Percentiles rank a stretch among this genome's conserved stretches.
phyloP scores from a whole-genome alignment of 2,797 vertebrate species.

The Hydrolagus colliei region DNA sequence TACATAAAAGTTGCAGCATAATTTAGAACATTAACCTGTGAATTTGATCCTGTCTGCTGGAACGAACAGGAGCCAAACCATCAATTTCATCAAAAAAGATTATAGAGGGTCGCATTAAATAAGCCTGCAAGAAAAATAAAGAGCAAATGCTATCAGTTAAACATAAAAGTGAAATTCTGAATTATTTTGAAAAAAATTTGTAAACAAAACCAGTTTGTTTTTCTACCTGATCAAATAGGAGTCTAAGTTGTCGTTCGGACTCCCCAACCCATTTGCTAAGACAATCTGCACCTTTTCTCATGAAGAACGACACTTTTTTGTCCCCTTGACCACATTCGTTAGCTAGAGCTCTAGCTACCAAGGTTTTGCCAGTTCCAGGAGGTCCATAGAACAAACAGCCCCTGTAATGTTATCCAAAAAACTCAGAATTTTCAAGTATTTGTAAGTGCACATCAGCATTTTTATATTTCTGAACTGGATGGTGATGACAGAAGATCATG shows the following conservation, averaged over 20 bases:
- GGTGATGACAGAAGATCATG: too few relatives aligned
- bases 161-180: not conserved
- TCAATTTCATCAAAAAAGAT: slow-evolving; percentile 99
- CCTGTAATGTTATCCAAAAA: slow-evolving; percentile 49
- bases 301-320: slow-evolving; percentile 95
- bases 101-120: slow-evolving; percentile 97
- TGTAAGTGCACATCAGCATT: not conserved
- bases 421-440: not conserved
- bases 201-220: slow-evolving; percentile 2
- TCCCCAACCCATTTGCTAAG: slow-evolving; percentile 99
- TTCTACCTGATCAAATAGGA: slow-evolving; percentile 96
- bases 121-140: slow-evolving; percentile 65
- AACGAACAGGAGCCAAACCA: slow-evolving; percentile 96
- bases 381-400: slow-evolving; percentile 97
- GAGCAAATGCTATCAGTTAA: not conserved
- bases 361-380: slow-evolving; percentile 95
- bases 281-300: slow-evolving; percentile 98
- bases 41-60: slow-evolving; percentile 97
- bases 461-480: not conserved
- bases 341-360: slow-evolving; percentile 92
- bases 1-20: not conserved
- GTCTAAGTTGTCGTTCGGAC: slow-evolving; percentile 92
- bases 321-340: slow-evolving; percentile 97
- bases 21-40: slow-evolving; percentile 69
- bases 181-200: not conserved